phyloP scores from a whole-genome alignment of 2,113 vertebrate species.

The Poeciliopsis turrubarensis region DNA sequence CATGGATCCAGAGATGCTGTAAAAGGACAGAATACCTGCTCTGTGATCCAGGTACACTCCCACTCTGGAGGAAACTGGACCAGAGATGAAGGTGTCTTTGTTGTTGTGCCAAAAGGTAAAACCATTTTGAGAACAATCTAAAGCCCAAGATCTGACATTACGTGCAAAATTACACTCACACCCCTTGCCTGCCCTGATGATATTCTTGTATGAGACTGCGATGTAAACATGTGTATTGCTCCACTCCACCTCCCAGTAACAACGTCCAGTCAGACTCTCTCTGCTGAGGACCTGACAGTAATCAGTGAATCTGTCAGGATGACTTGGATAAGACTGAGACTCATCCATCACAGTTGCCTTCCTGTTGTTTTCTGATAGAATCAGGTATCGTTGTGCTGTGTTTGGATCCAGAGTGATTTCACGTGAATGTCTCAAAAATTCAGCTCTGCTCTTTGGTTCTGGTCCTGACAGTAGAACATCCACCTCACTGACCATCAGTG shows the following conservation, averaged over 20 bases:
- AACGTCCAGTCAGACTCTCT: too few species aligned
- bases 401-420: background rate
- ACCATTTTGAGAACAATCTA: rapidly evolving
- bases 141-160: constrained; percentile 10
- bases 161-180: background rate
- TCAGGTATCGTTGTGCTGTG: background rate
- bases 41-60: too few species aligned
- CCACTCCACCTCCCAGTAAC: background rate
- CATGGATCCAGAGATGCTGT: too few species aligned
- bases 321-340: too few species aligned
- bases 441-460: too few species aligned
- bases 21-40: too few species aligned
- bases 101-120: background rate
- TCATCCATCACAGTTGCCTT: background rate
- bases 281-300: too few species aligned
- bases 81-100: background rate
- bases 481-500: too few species aligned
- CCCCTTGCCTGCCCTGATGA: background rate
- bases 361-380: background rate
- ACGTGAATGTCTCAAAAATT: too few species aligned
- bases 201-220: background rate
- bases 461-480: too few species aligned
- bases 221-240: background rate
- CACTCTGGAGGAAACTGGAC: too few species aligned
- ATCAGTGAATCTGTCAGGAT: too few species aligned